phyloP scores from a whole-genome alignment of 2,888 invertebrate species.

The Aphidoletes aphidimyza region DNA sequence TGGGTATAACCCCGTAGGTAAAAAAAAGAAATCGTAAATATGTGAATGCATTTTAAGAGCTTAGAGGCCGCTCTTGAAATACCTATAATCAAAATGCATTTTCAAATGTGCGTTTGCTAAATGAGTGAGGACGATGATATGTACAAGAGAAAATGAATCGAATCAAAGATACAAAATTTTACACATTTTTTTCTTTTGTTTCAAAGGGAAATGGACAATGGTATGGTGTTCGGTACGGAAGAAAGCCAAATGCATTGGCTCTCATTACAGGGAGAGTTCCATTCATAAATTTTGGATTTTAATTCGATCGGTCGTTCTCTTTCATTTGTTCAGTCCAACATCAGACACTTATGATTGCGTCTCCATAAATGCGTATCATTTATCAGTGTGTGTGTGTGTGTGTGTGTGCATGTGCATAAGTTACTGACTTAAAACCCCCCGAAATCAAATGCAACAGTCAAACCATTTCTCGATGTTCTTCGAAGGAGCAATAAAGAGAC shows the following conservation, averaged over 20 bases:
- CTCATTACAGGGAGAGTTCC: no score
- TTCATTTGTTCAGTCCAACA: not conserved
- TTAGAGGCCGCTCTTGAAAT: no score
- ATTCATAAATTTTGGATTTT: not conserved
- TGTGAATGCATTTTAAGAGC: constrained; percentile 34
- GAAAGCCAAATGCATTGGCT: not conserved
- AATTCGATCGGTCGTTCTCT: not conserved
- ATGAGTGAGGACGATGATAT: not conserved
- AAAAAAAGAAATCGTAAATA: constrained; percentile 37
- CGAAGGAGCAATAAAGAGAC: no score
- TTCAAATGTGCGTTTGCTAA: not conserved
- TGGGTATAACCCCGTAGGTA: constrained; percentile 47
- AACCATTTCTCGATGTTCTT: no score
- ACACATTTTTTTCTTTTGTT: no score
- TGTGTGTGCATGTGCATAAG: no score
- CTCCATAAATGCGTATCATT: no score
- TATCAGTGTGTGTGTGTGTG: no score
- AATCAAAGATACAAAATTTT: not conserved
- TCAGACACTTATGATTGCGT: no score
- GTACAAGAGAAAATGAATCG: not conserved
- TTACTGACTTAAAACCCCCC: no score
- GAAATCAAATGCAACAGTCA: no score
- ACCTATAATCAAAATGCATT: constrained; percentile 7
- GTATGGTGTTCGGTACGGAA: not conserved
- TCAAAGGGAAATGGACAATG: not conserved